These are phyloP conservation scores for Sinosuthora webbiana DNA, from an alignment of 2,113 vertebrate genomes.

Conservation along the genomic window DNA sequence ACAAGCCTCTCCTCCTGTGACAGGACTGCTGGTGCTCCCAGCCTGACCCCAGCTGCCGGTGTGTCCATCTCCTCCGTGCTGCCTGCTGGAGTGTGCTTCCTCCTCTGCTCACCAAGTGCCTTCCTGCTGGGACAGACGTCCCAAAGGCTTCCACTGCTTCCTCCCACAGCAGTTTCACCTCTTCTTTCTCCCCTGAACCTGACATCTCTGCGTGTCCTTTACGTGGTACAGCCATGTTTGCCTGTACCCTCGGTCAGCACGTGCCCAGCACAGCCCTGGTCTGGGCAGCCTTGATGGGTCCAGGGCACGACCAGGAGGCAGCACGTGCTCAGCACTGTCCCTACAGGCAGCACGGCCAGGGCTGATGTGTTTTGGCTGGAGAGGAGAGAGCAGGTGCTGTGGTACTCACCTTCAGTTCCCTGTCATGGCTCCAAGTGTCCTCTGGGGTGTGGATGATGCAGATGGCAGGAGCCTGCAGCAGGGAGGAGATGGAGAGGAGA, in stretches of 20 bases:
- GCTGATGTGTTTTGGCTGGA: background rate
- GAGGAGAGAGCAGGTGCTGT: background rate
- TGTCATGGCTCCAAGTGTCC: background rate
- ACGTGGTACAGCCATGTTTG: accelerated
- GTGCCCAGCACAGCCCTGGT: background rate
- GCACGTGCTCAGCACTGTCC: background rate
- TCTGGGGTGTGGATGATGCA: background rate
- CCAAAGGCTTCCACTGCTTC: background rate
- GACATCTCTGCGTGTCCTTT: background rate
- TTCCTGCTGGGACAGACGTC: background rate
- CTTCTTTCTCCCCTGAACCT: background rate
- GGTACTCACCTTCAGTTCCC: background rate
- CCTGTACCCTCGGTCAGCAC: accelerated
- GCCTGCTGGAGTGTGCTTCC: accelerated
- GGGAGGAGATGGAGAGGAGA: background rate
- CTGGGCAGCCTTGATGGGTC: background rate
- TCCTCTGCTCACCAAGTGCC: accelerated
- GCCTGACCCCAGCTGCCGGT: background rate
- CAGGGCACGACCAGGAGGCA: background rate
- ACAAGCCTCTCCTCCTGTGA: background rate
- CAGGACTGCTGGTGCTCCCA: background rate
- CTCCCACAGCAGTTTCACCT: background rate
- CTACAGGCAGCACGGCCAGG: background rate
- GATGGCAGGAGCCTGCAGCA: background rate
- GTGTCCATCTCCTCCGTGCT: background rate